Conservation (phyloP, 2,888 invertebrate species). For the Netelia inedita region DNA sequence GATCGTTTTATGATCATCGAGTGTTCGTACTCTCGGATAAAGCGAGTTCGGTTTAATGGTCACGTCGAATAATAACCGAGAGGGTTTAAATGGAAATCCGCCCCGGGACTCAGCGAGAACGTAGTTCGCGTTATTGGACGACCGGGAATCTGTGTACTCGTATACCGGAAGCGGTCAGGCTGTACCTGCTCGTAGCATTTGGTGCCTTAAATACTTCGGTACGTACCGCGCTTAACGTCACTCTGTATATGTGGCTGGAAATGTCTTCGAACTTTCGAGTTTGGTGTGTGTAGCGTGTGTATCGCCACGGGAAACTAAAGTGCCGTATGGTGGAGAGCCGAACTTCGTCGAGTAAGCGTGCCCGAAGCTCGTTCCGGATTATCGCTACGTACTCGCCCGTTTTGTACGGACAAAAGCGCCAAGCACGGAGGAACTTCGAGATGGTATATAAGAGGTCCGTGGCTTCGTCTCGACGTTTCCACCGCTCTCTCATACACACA, state of each 20-base stretch:
- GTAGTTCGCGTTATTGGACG: conserved; percentile 26
- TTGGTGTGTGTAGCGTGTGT: conserved; percentile 3
- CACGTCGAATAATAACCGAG: conserved; percentile 17
- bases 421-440: conserved; percentile 4
- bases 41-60: conserved; percentile 44
- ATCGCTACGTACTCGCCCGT: conserved; percentile 39
- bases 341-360: conserved; percentile 55
- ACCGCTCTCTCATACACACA: not conserved
- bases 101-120: conserved; percentile 38
- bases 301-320: conserved; percentile 13
- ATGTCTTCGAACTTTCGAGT: conserved; percentile 15
- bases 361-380: conserved; percentile 55
- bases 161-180: conserved; percentile 11
- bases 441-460: conserved; percentile 40
- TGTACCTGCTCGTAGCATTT: conserved; percentile 23
- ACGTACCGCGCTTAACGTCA: conserved; percentile 30
- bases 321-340: not conserved
- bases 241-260: not conserved
- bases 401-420: conserved; percentile 32
- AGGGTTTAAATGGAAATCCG: conserved; percentile 15
- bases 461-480: conserved; percentile 28
- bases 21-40: not conserved
- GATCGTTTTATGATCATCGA: conserved; percentile 31
- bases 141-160: conserved; percentile 10
- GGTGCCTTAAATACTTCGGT: conserved; percentile 41